A percentile compares a stretch with the other conserved stretches of the same genome.
Conservation (phyloP, 1,140 invertebrate species). For the Oryctes rhinoceros region DNA sequence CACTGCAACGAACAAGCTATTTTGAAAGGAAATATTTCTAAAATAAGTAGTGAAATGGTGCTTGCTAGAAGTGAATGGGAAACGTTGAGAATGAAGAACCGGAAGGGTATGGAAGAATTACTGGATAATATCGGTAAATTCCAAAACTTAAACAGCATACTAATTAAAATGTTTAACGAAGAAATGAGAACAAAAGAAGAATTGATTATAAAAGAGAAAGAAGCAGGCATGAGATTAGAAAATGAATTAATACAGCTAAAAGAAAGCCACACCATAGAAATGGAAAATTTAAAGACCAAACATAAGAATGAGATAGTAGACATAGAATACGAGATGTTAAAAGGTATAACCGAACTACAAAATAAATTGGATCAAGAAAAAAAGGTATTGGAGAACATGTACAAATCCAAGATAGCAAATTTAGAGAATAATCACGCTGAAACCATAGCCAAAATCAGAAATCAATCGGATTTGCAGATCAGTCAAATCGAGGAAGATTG, state of each 20-base stretch:
- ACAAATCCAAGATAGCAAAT: constrained; percentile 8
- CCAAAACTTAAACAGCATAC: constrained; percentile 55
- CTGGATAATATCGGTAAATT: constrained; percentile 34
- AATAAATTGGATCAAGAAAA: constrained; percentile 45
- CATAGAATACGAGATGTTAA: constrained; percentile 54
- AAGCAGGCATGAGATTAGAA: constrained; percentile 38
- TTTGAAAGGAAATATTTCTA: constrained; percentile 17
- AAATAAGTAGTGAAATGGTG: not conserved
- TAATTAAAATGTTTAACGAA: constrained; percentile 51
- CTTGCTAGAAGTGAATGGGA: not conserved
- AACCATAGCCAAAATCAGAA: not conserved
- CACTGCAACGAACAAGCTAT: constrained; percentile 43
- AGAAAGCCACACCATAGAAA: constrained; percentile 44
- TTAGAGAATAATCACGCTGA: not conserved
- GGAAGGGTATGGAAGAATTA: constrained; percentile 43
- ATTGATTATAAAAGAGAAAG: constrained; percentile 45
- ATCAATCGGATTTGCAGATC: not conserved
- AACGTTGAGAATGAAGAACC: constrained; percentile 41
- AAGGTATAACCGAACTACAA: constrained; percentile 56
- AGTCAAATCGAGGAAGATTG: constrained; percentile 45
- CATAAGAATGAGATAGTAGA: constrained; percentile 51
- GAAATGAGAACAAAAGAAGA: constrained; percentile 46
- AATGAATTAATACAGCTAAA: constrained; percentile 37
- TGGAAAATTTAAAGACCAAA: constrained; percentile 47
- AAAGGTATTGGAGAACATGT: not conserved